Base-by-base conservation (phyloP, 2,113 vertebrate species). In the Ia io region DNA sequence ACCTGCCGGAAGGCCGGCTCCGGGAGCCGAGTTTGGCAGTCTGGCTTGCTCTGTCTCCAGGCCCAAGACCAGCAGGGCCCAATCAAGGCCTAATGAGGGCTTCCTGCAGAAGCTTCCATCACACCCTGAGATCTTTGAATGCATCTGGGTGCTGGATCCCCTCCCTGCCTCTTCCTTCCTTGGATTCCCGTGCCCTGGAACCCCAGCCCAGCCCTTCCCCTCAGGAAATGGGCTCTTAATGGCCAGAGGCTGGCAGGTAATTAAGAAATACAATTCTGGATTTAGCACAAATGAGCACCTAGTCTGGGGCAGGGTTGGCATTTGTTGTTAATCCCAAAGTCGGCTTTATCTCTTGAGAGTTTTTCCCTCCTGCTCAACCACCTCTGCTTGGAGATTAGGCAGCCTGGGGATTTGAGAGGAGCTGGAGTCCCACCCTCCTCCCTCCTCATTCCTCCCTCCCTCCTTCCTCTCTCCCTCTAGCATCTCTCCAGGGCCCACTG, bases 141-240 rank as follows among this genome's bases (percentile, higher is more conserved):
- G 4, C 30, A 16, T 32, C 73, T 35, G 70, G 78, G n/a, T 61
- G 1, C 69, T 37, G 42, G 47, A 10, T 37, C 25, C 6, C 10
- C 37, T 67, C 9, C 67, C 59, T 6, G 30, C 30, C 35, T 8
- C 22, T 32, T 44, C 35, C 35, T 25, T 18, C 28, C 1, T 13
- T 8, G 35, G 44, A 83, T 30, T 35, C 20, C 25, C 1, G 13
- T 9, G 32, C 70, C 77, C 77, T 71, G 49, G 63, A 76, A 86
- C 65, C 74, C 53, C 35, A 88, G 83, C 78, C 85, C 67, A 82
- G 71, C 56, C 49, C 78, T 92, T 44, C 20, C n/a, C 44, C 56
- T 89, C 70, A 79, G 95, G 88, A 96, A 94, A 92, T 74, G 73
- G 78, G 78, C 73, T 86, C 93, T 73, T 79, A 89, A 86, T 86